These are phyloP conservation scores for Megalops atlanticus DNA, from an alignment of 2,113 vertebrate genomes.

Conservation along the genomic window DNA sequence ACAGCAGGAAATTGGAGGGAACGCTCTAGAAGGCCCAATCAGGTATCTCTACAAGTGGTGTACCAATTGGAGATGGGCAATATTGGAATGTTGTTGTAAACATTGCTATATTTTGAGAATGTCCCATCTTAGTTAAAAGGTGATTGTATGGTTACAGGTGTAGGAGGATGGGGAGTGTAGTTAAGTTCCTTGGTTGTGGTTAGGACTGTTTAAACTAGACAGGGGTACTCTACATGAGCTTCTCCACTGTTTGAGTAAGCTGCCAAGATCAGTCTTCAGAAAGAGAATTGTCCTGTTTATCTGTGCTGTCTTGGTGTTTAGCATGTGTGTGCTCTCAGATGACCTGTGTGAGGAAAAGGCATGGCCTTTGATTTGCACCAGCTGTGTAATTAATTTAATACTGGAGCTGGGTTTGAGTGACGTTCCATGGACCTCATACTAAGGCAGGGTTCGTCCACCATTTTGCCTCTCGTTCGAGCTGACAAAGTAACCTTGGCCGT, in stretches of 20 bases:
- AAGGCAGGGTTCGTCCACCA: neutral
- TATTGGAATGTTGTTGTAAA: neutral
- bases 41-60: neutral
- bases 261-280: too few species aligned
- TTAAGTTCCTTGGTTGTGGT: too few species aligned
- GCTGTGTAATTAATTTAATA: neutral
- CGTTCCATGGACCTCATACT: neutral
- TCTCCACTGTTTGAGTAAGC: too few species aligned
- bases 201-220: too few species aligned
- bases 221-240: too few species aligned
- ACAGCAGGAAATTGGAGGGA: neutral
- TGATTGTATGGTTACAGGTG: too few species aligned
- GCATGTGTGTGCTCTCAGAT: neutral
- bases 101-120: too few species aligned
- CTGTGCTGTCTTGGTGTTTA: neutral
- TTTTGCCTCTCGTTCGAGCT: neutral
- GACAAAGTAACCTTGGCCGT: neutral
- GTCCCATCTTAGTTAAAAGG: too few species aligned
- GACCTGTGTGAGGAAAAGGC: neutral
- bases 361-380: neutral
- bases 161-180: too few species aligned
- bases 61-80: neutral
- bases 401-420: neutral
- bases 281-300: neutral
- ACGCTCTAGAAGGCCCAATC: neutral